Conservation (phyloP, 1,140 invertebrate genomes). For the Leptinotarsa defecta region DNA sequence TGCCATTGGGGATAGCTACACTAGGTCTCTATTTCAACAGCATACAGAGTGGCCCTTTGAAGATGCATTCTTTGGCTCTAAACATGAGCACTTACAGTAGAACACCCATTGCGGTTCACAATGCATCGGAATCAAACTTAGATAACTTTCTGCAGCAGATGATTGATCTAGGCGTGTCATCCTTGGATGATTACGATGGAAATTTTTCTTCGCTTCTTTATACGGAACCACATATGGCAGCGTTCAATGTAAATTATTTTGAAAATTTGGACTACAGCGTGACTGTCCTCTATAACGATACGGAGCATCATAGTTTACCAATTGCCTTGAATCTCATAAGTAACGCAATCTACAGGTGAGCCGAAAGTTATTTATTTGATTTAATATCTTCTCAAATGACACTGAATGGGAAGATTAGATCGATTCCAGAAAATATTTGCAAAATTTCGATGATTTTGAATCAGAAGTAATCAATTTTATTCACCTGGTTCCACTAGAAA, state of each 20-base stretch:
- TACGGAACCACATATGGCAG: slow-evolving; percentile 67
- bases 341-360: slow-evolving; percentile 67
- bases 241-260: slow-evolving; percentile 65
- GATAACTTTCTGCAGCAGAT: slow-evolving; percentile 53
- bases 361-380: neutral
- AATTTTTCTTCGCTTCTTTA: slow-evolving; percentile 66
- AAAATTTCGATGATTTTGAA: no score
- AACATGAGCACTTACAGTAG: slow-evolving; percentile 61
- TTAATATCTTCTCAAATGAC: no score
- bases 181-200: slow-evolving; percentile 65
- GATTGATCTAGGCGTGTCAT: slow-evolving; percentile 55
- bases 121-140: slow-evolving; percentile 54
- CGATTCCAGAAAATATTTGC: no score
- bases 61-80: slow-evolving; percentile 63
- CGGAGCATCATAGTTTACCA: slow-evolving; percentile 77
- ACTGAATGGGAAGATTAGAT: no score
- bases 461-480: no score
- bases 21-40: slow-evolving; percentile 72
- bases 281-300: slow-evolving; percentile 78
- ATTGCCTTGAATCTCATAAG: slow-evolving; percentile 75
- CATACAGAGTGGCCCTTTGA: slow-evolving; percentile 62
- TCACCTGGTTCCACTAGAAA: no score
- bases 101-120: slow-evolving; percentile 58
- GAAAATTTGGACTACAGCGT: slow-evolving; percentile 60
- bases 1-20: slow-evolving; percentile 68